phyloP scores from a whole-genome alignment of 2,888 invertebrate species.

The Seira ritae region DNA sequence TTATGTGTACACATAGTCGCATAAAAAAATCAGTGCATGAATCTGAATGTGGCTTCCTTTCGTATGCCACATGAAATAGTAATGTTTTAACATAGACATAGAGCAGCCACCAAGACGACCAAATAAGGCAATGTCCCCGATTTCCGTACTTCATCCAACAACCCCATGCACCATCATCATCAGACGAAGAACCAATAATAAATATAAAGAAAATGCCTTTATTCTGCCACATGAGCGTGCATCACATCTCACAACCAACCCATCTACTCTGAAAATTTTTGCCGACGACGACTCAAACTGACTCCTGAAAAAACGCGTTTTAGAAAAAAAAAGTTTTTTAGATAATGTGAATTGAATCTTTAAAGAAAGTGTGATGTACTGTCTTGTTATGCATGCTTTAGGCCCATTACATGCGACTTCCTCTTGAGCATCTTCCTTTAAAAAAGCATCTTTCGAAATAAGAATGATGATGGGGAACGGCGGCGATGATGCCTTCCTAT shows the following conservation, averaged over 20 bases:
- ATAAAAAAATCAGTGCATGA: no score
- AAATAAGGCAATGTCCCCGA: slow-evolving; percentile 73
- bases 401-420: not conserved
- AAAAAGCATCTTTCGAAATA: not conserved
- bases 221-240: not conserved
- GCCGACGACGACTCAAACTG: no score
- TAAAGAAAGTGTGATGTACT: slow-evolving; percentile 1
- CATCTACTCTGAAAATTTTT: not conserved
- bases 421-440: not conserved
- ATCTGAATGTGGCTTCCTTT: not conserved
- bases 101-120: slow-evolving; percentile 66
- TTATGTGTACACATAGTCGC: not conserved
- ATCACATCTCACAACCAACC: not conserved
- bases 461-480: not conserved
- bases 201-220: no score
- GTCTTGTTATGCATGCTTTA: not conserved
- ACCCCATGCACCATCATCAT: not conserved
- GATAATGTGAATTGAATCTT: not conserved
- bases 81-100: not conserved
- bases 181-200: no score
- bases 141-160: slow-evolving; percentile 63
- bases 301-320: slow-evolving; percentile 1
- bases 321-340: not conserved
- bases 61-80: not conserved
- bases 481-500: not conserved